Percentiles rank a stretch among this genome's conserved stretches.
phyloP scores from a whole-genome alignment of 2,797 vertebrate species.

The Halcyon smyrnensis region DNA sequence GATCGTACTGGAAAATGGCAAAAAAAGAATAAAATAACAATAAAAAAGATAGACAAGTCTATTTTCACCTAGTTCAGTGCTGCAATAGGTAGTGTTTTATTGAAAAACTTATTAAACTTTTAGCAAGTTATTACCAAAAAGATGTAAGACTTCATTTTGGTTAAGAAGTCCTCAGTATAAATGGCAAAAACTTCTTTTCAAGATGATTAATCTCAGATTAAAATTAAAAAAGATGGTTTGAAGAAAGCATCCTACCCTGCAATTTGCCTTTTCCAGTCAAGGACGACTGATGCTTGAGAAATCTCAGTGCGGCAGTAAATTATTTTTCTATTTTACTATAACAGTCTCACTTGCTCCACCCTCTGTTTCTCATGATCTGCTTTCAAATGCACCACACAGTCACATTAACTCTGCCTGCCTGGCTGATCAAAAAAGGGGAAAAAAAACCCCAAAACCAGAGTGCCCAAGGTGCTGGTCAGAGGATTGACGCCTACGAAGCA shows the following conservation, averaged over 20 bases:
- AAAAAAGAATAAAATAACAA: not conserved
- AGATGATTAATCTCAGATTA: not conserved
- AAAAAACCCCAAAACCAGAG: too few species aligned
- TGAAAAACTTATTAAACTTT: not conserved
- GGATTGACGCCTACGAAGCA: rapidly evolving
- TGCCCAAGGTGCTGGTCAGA: not conserved
- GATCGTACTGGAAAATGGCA: not conserved
- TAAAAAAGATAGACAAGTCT: not conserved
- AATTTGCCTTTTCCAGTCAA: not conserved
- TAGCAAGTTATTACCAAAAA: not conserved
- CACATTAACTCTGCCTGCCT: too few species aligned
- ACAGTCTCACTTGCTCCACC: not conserved
- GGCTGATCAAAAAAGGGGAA: too few species aligned
- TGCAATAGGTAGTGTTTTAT: not conserved
- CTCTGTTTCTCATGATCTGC: not conserved
- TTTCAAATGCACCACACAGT: not conserved
- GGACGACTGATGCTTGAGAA: not conserved
- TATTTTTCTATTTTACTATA: not conserved
- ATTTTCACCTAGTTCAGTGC: not conserved
- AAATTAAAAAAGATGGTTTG: not conserved
- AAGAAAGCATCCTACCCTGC: not conserved
- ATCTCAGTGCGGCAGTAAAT: not conserved
- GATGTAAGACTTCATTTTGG: not conserved
- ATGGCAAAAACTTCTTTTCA: not conserved
- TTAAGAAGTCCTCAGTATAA: not conserved